A percentile compares a stretch with the other conserved stretches of the same genome.
Conservation (phyloP, 2,113 vertebrate genomes). For the Malurus melanocephalus region DNA sequence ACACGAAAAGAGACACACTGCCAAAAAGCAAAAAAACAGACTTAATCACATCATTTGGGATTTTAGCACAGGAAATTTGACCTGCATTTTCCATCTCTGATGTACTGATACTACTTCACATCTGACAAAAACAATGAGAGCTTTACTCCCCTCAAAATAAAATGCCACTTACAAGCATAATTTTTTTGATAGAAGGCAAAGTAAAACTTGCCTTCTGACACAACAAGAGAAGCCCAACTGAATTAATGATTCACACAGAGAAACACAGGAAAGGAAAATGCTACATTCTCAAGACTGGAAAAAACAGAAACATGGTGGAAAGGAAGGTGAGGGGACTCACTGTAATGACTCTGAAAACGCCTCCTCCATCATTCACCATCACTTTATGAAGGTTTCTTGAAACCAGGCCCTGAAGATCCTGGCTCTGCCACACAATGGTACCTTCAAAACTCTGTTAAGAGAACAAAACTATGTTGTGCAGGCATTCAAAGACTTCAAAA, state of each 20-base stretch:
- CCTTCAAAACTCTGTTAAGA: slow-evolving; percentile 91
- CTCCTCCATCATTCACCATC: slow-evolving; percentile 86
- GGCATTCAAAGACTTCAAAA: background rate
- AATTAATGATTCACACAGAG: background rate
- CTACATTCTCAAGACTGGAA: background rate
- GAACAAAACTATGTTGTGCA: background rate
- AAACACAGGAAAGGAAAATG: background rate
- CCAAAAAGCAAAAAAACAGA: background rate
- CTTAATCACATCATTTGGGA: background rate
- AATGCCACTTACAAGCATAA: background rate
- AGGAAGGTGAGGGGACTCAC: slow-evolving; percentile 66
- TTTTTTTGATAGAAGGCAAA: background rate
- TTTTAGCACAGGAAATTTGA: background rate
- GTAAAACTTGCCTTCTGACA: background rate
- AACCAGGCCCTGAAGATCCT: slow-evolving; percentile 80
- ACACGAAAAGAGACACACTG: background rate
- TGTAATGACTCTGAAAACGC: slow-evolving; percentile 85
- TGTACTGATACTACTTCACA: background rate
- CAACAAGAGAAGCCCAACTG: background rate
- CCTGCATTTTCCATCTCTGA: background rate
- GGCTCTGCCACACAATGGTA: slow-evolving; percentile 92
- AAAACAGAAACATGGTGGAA: background rate
- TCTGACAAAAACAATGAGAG: background rate
- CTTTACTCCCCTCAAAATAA: background rate
- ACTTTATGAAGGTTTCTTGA: slow-evolving; percentile 82